Conservation (phyloP, 1,140 invertebrate genomes). For the Protaetia brevitarsis region DNA sequence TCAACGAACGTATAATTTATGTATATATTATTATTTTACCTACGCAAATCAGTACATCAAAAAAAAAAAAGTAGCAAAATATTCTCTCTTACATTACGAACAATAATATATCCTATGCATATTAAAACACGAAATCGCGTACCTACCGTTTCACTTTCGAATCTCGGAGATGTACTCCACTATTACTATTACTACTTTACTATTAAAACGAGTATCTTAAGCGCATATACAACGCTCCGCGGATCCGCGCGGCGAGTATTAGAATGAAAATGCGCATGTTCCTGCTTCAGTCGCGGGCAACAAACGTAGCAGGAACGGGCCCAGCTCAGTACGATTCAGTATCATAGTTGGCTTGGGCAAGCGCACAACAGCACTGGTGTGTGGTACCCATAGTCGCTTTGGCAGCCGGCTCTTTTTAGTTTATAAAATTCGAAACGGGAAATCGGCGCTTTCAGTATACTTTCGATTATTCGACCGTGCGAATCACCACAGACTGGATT, state of each 20-base stretch:
- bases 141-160: conserved; percentile 47
- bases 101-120: not conserved
- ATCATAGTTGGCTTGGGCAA: conserved; percentile 48
- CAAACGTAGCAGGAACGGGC: conserved; percentile 42
- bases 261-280: conserved; percentile 37
- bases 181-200: not conserved
- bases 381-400: conserved; percentile 46
- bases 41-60: too few species aligned
- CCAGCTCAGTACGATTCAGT: conserved; percentile 44
- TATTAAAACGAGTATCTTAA: too few species aligned
- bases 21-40: too few species aligned
- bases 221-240: too few species aligned
- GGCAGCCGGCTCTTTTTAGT: not conserved
- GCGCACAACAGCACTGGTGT: conserved; percentile 44
- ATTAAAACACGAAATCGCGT: conserved; percentile 34
- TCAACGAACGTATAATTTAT: too few species aligned
- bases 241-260: too few species aligned
- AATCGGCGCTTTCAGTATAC: not conserved
- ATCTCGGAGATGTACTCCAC: conserved; percentile 23
- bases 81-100: not conserved
- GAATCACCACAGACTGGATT: too few species aligned
- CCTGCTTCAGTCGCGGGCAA: conserved; percentile 31
- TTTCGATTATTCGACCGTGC: too few species aligned
- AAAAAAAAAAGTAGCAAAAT: too few species aligned
- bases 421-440: not conserved